These are phyloP conservation scores for Phoeniculus purpureus DNA, from an alignment of 2,797 vertebrate species.

Conservation along the genomic window DNA sequence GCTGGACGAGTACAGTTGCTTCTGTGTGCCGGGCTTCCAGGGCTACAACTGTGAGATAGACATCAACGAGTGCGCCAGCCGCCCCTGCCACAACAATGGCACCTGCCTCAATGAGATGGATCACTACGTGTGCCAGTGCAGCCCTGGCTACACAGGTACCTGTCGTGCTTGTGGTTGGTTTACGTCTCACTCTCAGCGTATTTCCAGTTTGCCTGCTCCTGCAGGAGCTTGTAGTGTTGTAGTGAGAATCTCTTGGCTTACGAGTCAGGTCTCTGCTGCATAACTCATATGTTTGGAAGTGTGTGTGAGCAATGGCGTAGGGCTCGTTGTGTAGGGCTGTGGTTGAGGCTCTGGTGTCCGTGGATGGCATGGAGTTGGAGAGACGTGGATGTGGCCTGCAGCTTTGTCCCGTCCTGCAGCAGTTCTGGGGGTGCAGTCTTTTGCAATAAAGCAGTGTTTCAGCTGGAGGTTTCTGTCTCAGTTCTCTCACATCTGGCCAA, in stretches of 20 bases:
- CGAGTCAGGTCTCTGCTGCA: not conserved
- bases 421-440: not conserved
- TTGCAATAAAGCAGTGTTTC: not conserved
- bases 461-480: not conserved
- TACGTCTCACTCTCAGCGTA: fast-evolving
- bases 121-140: slow-evolving; percentile 86
- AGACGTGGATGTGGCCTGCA: not conserved
- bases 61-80: slow-evolving; percentile 95
- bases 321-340: fast-evolving
- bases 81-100: slow-evolving; percentile 89
- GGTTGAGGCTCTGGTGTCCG: not conserved
- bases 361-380: not conserved
- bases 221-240: not conserved
- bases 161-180: not conserved
- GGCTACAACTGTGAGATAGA: slow-evolving; percentile 93
- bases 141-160: slow-evolving; percentile 87
- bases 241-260: not conserved
- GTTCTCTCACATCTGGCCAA: not conserved
- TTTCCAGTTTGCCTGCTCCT: not conserved
- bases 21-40: slow-evolving; percentile 97
- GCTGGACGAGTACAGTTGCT: slow-evolving; percentile 81
- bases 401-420: not conserved
- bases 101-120: slow-evolving; percentile 90
- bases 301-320: fast-evolving
- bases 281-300: fast-evolving